Conservation (phyloP, 2,113 vertebrate genomes). For the Brachyistius frenatus region DNA sequence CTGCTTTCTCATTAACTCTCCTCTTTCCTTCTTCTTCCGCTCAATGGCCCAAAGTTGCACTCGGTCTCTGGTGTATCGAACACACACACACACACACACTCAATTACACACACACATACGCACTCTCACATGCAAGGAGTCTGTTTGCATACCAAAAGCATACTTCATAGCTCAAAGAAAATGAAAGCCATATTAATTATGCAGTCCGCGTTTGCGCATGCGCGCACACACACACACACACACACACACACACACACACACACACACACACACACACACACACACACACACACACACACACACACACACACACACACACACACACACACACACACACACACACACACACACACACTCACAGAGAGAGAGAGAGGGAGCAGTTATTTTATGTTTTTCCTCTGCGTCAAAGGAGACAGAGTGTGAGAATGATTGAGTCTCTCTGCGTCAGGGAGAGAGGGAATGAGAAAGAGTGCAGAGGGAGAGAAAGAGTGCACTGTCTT, state of each 20-base stretch:
- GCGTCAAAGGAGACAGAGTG: slow-evolving; percentile 76
- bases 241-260: slow-evolving; percentile 2
- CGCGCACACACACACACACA: slow-evolving; percentile 5
- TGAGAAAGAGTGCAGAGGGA: slow-evolving; percentile 61
- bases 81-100: slow-evolving; percentile 4
- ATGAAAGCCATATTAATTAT: slow-evolving; percentile 79
- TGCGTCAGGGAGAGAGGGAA: slow-evolving; percentile 77
- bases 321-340: slow-evolving; percentile 2
- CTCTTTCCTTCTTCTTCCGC: slow-evolving; percentile 60
- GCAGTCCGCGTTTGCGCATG: slow-evolving; percentile 39
- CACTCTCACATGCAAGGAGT: slow-evolving; percentile 46
- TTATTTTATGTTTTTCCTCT: slow-evolving; percentile 75
- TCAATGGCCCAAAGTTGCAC: slow-evolving; percentile 73
- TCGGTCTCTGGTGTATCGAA: slow-evolving; percentile 71
- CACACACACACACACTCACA: neutral
- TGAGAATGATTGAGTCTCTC: slow-evolving; percentile 80
- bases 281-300: neutral
- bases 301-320: neutral
- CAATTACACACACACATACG: slow-evolving; percentile 2
- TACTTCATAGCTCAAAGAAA: slow-evolving; percentile 75
- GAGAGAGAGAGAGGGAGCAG: slow-evolving; percentile 48
- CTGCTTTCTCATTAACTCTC: slow-evolving; percentile 77
- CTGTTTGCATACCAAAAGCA: slow-evolving; percentile 81
- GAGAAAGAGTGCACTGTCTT: slow-evolving; percentile 82
- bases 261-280: neutral